These are phyloP conservation scores for Coreoperca whiteheadi DNA, from an alignment of 2,113 vertebrate genomes.

Conservation along the genomic window DNA sequence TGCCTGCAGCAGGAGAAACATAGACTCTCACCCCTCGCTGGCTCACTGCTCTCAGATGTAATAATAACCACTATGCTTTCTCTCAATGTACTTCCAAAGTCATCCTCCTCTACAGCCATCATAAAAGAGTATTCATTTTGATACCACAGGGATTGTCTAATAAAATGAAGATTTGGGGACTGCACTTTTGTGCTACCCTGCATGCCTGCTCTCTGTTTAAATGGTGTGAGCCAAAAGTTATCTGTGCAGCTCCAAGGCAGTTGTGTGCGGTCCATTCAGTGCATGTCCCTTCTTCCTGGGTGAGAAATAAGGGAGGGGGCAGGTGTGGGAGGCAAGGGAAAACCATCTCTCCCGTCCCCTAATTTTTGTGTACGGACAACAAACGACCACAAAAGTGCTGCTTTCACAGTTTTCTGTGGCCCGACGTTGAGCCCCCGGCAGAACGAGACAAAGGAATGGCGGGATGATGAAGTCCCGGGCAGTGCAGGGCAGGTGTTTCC, in stretches of 20 bases:
- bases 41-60: constrained; percentile 75
- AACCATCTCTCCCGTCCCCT: constrained; percentile 69
- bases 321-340: constrained; percentile 65
- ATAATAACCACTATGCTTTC: constrained; percentile 76
- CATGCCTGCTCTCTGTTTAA: constrained; percentile 46
- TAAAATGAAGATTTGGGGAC: constrained; percentile 59
- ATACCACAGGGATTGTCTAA: constrained; percentile 53
- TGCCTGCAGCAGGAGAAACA: constrained; percentile 81
- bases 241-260: constrained; percentile 37
- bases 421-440: constrained; percentile 78
- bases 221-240: constrained; percentile 35
- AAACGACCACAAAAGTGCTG: constrained; percentile 88
- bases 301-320: constrained; percentile 64
- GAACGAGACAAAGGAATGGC: constrained; percentile 82
- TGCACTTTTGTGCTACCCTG: constrained; percentile 5
- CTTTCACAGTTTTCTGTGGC: constrained; percentile 84
- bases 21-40: constrained; percentile 69
- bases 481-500: constrained; percentile 86
- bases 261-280: constrained; percentile 80
- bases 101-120: constrained; percentile 47
- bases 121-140: constrained; percentile 64
- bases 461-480: constrained; percentile 80
- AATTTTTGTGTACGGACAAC: constrained; percentile 83
- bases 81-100: constrained; percentile 66
- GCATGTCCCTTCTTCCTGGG: constrained; percentile 65